Evolutionary conservation across 2,888 invertebrate species (phyloP).

Genomic region (Drosophila paramelanica): DNA sequence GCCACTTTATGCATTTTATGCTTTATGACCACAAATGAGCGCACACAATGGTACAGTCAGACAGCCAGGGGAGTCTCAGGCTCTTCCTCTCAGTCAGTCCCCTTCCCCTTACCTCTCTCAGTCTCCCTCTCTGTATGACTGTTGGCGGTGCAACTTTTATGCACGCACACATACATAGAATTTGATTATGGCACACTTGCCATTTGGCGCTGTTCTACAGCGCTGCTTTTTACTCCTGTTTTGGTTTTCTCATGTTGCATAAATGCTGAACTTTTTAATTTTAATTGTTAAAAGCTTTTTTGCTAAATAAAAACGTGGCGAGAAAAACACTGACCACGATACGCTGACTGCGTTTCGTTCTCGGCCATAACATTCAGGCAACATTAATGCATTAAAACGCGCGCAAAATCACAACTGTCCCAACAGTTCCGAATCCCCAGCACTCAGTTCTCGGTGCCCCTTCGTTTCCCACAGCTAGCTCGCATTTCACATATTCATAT

Average conservation of each 20-base stretch:
- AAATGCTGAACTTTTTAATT: conserved; percentile 81
- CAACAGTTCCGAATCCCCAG: conserved; percentile 27
- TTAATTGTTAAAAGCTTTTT: conserved; percentile 81
- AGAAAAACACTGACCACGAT: conserved; percentile 20
- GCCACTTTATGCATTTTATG: conserved; percentile 81
- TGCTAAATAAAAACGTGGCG: conserved; percentile 30
- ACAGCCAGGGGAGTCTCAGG: conserved; percentile 33
- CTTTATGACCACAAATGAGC: conserved; percentile 80
- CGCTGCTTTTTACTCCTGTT: conserved; percentile 20
- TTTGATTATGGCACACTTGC: conserved; percentile 68
- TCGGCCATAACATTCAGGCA: conserved; percentile 60
- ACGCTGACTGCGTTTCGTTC: conserved; percentile 43
- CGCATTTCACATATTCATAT: conserved; percentile 46
- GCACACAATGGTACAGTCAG: conserved; percentile 59
- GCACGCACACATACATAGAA: conserved; percentile 49
- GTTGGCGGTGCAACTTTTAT: conserved; percentile 60
- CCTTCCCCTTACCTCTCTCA: neutral
- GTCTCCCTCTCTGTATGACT: neutral
- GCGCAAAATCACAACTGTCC: conserved; percentile 53
- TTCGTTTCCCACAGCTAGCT: conserved; percentile 18
- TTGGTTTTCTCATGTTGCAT: conserved; percentile 49
- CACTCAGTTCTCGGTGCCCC: conserved; percentile 5
- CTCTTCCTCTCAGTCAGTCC: neutral
- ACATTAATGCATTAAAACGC: conserved; percentile 76
- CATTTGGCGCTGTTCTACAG: conserved; percentile 45